A percentile compares a stretch with the other conserved stretches of the same genome.
phyloP scores from a whole-genome alignment of 2,888 invertebrate genomes.

The Epirrhoe tristata region DNA sequence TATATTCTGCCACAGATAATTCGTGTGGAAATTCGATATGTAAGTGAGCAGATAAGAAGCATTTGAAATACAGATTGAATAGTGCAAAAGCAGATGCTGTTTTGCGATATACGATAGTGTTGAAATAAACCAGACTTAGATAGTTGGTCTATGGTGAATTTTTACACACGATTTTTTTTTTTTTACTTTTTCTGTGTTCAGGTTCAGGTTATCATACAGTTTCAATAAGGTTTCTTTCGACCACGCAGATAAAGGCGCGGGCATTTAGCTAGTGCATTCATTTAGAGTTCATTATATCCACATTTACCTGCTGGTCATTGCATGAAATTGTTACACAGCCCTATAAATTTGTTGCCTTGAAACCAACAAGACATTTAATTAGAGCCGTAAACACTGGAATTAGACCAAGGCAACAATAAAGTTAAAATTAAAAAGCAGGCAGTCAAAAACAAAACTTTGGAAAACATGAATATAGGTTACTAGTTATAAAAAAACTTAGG shows the following conservation, averaged over 20 bases:
- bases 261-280: too few relatives aligned
- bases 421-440: constrained; percentile 31
- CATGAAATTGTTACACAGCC: background rate
- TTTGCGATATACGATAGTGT: constrained; percentile 34
- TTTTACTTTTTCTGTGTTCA: too few relatives aligned
- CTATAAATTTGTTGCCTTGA: constrained; percentile 10
- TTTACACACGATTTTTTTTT: background rate
- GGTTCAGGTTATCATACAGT: too few relatives aligned
- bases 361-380: constrained; percentile 25
- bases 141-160: constrained; percentile 15
- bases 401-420: constrained; percentile 38
- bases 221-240: too few relatives aligned
- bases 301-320: background rate
- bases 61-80: constrained; percentile 34
- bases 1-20: constrained; percentile 52
- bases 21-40: constrained; percentile 52
- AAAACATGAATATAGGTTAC: background rate
- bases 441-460: constrained; percentile 19
- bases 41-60: constrained; percentile 38
- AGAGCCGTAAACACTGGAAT: constrained; percentile 29
- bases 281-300: too few relatives aligned
- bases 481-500: too few relatives aligned
- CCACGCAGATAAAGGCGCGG: too few relatives aligned
- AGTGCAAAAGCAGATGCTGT: constrained; percentile 38
- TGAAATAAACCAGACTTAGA: constrained; percentile 28